These are phyloP conservation scores for Otis tarda DNA, from an alignment of 2,113 vertebrate species.

Conservation along the genomic window DNA sequence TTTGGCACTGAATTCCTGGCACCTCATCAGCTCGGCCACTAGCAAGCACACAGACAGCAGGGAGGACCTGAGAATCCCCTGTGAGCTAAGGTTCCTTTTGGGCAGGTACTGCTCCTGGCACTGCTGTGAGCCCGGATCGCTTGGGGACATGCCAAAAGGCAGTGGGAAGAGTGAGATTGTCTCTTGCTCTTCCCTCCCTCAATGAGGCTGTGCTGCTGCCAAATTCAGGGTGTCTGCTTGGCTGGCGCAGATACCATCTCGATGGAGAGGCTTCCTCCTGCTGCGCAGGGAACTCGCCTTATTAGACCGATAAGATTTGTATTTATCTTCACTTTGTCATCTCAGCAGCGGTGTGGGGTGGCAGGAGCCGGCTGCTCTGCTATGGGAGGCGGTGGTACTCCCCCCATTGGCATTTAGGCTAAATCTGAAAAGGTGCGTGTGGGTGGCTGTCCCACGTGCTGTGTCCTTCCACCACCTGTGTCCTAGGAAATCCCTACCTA, in stretches of 20 bases:
- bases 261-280: neutral
- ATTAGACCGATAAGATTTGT: conserved; percentile 11
- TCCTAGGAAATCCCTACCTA: neutral
- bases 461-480: neutral
- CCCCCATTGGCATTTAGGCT: neutral
- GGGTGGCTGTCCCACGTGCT: neutral
- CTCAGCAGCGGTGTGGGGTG: neutral
- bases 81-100: neutral
- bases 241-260: neutral
- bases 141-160: neutral
- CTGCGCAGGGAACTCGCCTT: accelerated
- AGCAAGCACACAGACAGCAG: neutral
- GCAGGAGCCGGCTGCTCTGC: neutral
- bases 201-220: accelerated
- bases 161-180: neutral
- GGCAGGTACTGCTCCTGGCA: neutral
- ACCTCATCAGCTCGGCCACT: accelerated
- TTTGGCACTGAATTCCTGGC: neutral
- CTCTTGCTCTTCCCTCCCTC: neutral
- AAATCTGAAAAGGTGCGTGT: neutral
- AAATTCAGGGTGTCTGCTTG: neutral
- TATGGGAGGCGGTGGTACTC: accelerated
- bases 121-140: neutral
- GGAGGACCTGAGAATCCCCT: neutral
- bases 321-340: neutral